Conservation (phyloP, 2,113 vertebrate genomes). For the Trachemys scripta region DNA sequence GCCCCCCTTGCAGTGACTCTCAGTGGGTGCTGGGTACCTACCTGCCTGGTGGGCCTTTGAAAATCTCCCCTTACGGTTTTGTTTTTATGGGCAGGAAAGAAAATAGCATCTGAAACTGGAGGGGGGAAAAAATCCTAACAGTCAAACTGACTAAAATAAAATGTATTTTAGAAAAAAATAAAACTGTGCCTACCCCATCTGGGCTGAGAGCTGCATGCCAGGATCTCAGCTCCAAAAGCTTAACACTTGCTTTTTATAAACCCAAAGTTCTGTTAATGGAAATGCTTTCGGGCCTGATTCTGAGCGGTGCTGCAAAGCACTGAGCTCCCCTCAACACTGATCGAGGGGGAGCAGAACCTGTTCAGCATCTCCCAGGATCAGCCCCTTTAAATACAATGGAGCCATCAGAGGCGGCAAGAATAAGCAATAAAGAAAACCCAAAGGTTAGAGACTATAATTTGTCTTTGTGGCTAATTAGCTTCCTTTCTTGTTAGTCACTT, state of each 20-base stretch:
- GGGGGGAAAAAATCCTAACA: background rate
- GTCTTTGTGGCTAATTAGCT: conserved; percentile 70
- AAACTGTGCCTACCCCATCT: conserved; percentile 56
- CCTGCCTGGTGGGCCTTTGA: background rate
- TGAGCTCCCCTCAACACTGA: fast-evolving
- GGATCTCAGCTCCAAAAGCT: background rate
- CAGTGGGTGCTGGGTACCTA: background rate
- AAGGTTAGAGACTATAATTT: conserved; percentile 27
- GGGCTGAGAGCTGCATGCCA: conserved; percentile 57
- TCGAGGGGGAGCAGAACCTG: background rate
- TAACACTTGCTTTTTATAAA: conserved; percentile 37
- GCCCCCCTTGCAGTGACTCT: background rate
- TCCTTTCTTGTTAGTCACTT: conserved; percentile 69
- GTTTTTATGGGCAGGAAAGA: background rate
- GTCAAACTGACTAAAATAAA: conserved; percentile 10
- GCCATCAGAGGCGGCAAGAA: fast-evolving
- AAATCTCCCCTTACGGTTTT: background rate
- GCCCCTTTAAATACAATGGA: background rate
- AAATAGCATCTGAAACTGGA: background rate
- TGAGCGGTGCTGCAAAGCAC: background rate
- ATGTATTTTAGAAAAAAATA: conserved; percentile 50
- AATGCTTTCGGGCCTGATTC: background rate
- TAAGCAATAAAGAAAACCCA: background rate
- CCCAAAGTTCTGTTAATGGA: background rate
- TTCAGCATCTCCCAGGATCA: background rate